Percentiles rank a stretch among this genome's conserved stretches.
phyloP scores from a whole-genome alignment of 2,797 vertebrate species.

The Chaenodraco wilsoni region DNA sequence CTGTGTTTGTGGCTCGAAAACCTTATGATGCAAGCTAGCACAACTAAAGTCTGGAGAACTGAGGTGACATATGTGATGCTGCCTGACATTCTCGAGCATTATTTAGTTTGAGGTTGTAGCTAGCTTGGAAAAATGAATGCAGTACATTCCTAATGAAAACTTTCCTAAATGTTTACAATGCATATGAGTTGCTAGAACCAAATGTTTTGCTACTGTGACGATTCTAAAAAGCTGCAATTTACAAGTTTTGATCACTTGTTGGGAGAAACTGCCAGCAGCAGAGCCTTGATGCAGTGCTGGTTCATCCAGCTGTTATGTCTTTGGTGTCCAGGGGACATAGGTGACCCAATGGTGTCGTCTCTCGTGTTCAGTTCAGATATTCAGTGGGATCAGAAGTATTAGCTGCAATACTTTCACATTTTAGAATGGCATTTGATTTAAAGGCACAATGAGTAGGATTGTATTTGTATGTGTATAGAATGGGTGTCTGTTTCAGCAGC shows the following conservation, averaged over 20 bases:
- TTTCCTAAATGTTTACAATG: conserved; percentile 64
- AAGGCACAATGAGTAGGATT: no score
- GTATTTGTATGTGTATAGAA: no score
- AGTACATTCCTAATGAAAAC: conserved; percentile 53
- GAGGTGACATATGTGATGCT: conserved; percentile 3
- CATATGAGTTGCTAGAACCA: conserved; percentile 51
- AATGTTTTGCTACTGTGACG: conserved; percentile 30
- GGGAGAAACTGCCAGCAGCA: conserved; percentile 25
- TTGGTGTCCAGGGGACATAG: not conserved
- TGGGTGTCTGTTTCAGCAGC: no score
- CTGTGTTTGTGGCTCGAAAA: not conserved
- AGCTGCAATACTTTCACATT: not conserved
- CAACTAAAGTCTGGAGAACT: not conserved
- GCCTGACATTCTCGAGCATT: not conserved
- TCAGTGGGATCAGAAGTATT: conserved; percentile 3
- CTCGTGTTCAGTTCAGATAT: not conserved
- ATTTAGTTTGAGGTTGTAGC: conserved; percentile 12
- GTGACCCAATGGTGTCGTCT: not conserved
- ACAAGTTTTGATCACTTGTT: conserved; percentile 50
- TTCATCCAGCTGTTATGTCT: conserved; percentile 4
- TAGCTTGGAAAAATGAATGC: conserved; percentile 55
- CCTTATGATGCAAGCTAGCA: conserved; percentile 12
- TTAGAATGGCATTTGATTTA: conserved; percentile 20
- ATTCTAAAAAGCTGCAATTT: conserved; percentile 28
- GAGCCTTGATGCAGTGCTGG: conserved; percentile 5